Conservation (phyloP, 2,113 vertebrate genomes). For the Dicentrarchus labrax region DNA sequence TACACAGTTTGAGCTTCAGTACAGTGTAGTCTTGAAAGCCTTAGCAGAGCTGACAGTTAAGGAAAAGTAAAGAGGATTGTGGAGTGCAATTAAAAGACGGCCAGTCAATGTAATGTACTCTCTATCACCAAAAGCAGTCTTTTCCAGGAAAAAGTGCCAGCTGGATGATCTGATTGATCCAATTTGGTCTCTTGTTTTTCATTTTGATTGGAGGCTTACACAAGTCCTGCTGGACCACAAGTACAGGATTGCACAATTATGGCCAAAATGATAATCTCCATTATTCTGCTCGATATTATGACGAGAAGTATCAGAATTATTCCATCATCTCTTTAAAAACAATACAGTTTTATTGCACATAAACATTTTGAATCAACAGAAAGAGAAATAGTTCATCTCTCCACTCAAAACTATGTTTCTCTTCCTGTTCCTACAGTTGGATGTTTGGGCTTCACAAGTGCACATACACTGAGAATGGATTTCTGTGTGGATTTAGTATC, state of each 20-base stretch:
- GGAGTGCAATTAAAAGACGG: slow-evolving; percentile 10
- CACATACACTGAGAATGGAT: too few species aligned
- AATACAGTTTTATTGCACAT: too few species aligned
- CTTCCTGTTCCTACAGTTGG: too few species aligned
- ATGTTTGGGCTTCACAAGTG: too few species aligned
- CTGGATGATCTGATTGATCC: not conserved
- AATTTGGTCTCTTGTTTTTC: slow-evolving; percentile 8
- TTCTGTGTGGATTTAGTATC: too few species aligned
- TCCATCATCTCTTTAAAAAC: too few species aligned
- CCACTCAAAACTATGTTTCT: not conserved
- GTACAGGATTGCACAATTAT: not conserved
- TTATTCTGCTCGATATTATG: not conserved
- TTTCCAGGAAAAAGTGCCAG: slow-evolving; percentile 3
- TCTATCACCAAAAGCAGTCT: slow-evolving; percentile 6
- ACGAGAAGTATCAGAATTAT: not conserved
- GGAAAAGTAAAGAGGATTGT: slow-evolving; percentile 11
- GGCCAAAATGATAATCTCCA: not conserved
- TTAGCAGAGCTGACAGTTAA: slow-evolving; percentile 15
- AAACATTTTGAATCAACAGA: too few species aligned
- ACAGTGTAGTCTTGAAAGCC: slow-evolving; percentile 3
- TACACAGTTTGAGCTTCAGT: not conserved
- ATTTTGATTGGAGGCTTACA: not conserved
- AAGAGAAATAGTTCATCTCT: too few species aligned
- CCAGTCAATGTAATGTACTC: slow-evolving; percentile 5
- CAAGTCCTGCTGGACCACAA: not conserved